Base-by-base conservation (phyloP, 1,140 invertebrate genomes). In the Thaumatotibia leucotreta region DNA sequence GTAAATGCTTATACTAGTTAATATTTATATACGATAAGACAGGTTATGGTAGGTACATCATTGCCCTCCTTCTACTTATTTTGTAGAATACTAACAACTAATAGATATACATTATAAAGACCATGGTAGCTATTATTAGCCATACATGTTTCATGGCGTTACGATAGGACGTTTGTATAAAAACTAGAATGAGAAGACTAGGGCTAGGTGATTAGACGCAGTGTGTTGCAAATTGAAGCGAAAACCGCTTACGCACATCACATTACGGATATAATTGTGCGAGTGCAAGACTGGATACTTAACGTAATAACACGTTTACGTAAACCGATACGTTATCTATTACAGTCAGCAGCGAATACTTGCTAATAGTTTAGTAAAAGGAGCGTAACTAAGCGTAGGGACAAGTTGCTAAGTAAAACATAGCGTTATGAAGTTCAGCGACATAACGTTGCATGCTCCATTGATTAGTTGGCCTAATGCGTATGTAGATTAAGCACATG, bases 401-500 rank as follows among this genome's bases (percentile, higher is more conserved):
- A 27, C 24, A n/a, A 8, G 52, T 58, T 27, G 24, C 27, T 24
- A 45, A 20, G 17, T 4, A 45, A 45, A 45, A 45, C n/a, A n/a
- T 4, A 45, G 9, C 6, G 39, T 45, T 45, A 45, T 1, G 39
- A 45, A 45, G 24, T n/a, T 0, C 11, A 27, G 23, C 24, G 52
- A 27, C 52, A 27, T 27, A 52, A 52, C 24, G 24, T n/a, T 27
- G 23, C 52, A 27, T 58, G 52, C 52, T 58, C 24, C 52, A 58
- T 58, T 58, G 52, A 58, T 58, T 58, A 31, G 52, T 29, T 58
- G 23, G 24, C 52, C 23, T 58, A 58, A 58, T 58, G 52, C 14
- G 52, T 58, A 58, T 58, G 24, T 58, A 58, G 52, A 58, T 58
- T 58, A 58, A 27, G 52, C 52, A 31, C 52, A 58, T 14, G 52